Evolutionary conservation across 2,113 vertebrate genomes (phyloP), one percentile per base, ranked within the genome.

Genomic region (Ceuthmochares aereus): DNA sequence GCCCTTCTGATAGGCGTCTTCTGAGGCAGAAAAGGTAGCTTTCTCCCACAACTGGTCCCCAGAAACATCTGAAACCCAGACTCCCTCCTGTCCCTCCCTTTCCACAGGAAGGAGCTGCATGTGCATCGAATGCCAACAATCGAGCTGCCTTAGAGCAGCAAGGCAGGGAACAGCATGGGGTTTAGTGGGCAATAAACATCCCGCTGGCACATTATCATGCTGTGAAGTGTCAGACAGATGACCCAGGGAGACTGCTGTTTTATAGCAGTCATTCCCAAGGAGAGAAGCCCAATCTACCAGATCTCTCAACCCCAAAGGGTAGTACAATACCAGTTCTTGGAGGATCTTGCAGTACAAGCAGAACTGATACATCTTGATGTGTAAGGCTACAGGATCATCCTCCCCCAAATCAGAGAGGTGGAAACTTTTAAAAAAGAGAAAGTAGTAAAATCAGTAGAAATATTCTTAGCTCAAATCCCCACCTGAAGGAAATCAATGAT

Each of bases 121-220:
- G 37, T 25, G 32, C 63, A 59, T 1, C 42, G 83, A 84, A 37
- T 58, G 68, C 68, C 68, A 87, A 36, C 58, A 72, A 42, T 45
- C 25, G 6, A 37, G 55, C 68, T 52, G 81, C 74, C 49, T 81
- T 54, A 20, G 59, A 68, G 59, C 42, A 56, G n/a, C 56, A 32
- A 40, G 17, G 1, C n/a, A 81, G 82, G 43, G 74, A 94, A 26
- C 74, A 82, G 92, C 86, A 51, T 68, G 87, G 59, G 58, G 55
- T 84, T 87, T 92, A 54, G 68, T 30, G 74, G 59, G 87, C 79
- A 90, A 77, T 92, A 92, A 90, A 90, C 60, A 9, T 45, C 92
- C 87, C 0, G 10, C 82, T 83, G 67, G 58, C 21, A 40, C 49
- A 29, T 84, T 84, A 25, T 81, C 40, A 25, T 59, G 32, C 59